Evolutionary conservation across 2,113 vertebrate genomes (phyloP), one percentile per base, ranked within the genome.

Genomic region (Cochlearius cochlearius): DNA sequence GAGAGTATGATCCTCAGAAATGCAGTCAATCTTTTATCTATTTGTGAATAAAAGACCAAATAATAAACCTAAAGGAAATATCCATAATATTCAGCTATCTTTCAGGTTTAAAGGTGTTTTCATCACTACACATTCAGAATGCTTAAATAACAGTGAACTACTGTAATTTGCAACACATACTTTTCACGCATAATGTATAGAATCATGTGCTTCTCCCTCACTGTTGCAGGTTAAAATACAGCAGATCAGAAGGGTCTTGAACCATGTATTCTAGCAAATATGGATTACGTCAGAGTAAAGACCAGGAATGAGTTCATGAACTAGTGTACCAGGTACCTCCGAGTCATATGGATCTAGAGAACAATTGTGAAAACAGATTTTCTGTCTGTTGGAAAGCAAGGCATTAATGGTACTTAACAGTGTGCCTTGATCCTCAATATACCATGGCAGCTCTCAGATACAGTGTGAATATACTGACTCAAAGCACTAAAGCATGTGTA

Each of bases 361-460:
- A 41, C 9, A 15, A 34, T 30, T 47, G 3, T 59, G 47, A 87
- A 55, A 52, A 59, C 10, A 43, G 3, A 3, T 73, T 43, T 72
- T 50, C 25, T 89, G 0, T 22, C 47, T 81, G 4, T 49, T 39
- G 26, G 15, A 85, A 69, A 6, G 14, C 10, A 50, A 77, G 10
- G 10, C 7, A 30, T 45, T 60, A 73, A 71, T 15, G 4, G 6
- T 41, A 23, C 15, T 69, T 55, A 16, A 16, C 0, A 0, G 7
- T 32, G 6, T 50, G 11, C 30, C n/a, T 77, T 72, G 23, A 41
- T 56, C 8, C 45, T 64, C 39, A 50, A 0, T 43, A 50, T 21
- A 34, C 2, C 3, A 4, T 4, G 5, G 11, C 56, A 20, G 5
- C 9, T 50, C 7, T 77, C 26, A 52, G 16, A 29, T 21, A 27